Base-by-base conservation (phyloP, 2,797 vertebrate genomes). In the Enteromius trimaculatus region DNA sequence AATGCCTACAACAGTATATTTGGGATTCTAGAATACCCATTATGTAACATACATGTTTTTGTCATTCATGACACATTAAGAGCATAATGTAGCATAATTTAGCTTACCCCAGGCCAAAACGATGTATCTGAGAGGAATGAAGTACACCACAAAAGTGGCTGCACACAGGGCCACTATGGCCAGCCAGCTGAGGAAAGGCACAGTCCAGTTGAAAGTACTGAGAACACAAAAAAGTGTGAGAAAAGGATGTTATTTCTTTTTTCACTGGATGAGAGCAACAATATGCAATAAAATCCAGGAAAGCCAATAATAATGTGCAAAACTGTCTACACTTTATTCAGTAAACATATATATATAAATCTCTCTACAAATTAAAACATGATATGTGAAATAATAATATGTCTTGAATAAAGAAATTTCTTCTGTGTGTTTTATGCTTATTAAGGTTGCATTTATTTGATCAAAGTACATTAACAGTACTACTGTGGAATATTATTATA, bases 131-230 rank as follows among this genome's bases (percentile, higher is more conserved):
- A 99, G 94, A n/a, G 97, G 97, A 90, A 99, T 94, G 93, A 97
- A 97, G 94, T 98, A 99, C 83, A 99, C 89, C 89, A 96, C 83
- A 71, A 95, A 4, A n/a, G 96, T 99, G 91, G 96, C 94, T 76
- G 94, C 85, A 79, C 93, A 96, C 4, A 99, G 93, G 71, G 95
- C 95, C 88, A 96, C 93, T 8, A 99, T 97, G 78, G 96, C 96
- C 93, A 99, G 92, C 96, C 97, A 99, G 93, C 97, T 98, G 92
- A 99, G 94, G 93, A 99, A 99, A 87, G 97, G 97, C 91, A 98
- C 96, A 11, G 97, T 99, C 98, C 98, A 99, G 93, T 97, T 99
- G 94, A 98, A 98, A 34, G 96, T 98, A 91, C 98, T 99, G 90
- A 58, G 90, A 77, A 66, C n/a, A 68, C 21, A 70, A 16, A 84